Evolutionary conservation across 2,113 vertebrate species (phyloP).

Genomic region (Leuciscus idus): DNA sequence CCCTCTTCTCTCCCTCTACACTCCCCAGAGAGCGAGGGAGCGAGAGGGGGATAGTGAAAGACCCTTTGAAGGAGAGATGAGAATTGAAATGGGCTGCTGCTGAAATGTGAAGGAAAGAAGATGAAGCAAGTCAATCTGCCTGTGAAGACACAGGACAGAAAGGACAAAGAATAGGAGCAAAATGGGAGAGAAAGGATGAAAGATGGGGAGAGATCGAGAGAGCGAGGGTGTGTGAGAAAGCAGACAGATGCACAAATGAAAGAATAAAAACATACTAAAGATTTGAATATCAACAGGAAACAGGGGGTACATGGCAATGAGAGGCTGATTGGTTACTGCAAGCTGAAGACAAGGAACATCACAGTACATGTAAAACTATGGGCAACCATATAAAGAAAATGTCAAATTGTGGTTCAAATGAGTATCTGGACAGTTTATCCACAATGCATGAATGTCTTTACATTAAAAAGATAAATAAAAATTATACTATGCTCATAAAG

Average conservation of each 20-base stretch:
- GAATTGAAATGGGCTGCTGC: constrained; percentile 74
- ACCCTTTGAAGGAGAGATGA: constrained; percentile 72
- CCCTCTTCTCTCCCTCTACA: constrained; percentile 66
- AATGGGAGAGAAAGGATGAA: constrained; percentile 45
- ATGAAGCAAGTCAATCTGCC: constrained; percentile 76
- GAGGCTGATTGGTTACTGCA: neutral
- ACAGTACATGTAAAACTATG: neutral
- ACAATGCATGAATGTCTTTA: neutral
- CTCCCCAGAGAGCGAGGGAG: constrained; percentile 69
- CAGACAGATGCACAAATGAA: constrained; percentile 5
- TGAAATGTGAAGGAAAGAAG: constrained; percentile 68
- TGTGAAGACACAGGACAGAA: constrained; percentile 62
- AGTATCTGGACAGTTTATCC: neutral
- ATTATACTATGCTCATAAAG: neutral
- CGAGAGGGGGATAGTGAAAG: constrained; percentile 21
- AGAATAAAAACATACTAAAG: constrained; percentile 24
- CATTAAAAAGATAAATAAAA: neutral
- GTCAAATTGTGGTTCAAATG: neutral
- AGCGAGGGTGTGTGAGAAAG: constrained; percentile 15
- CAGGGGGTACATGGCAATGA: neutral
- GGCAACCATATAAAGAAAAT: neutral
- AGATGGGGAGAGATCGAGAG: constrained; percentile 31
- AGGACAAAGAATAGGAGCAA: constrained; percentile 29
- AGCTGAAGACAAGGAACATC: neutral
- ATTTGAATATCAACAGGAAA: constrained; percentile 37